phyloP scores from a whole-genome alignment of 1,140 invertebrate genomes.

The Spodoptera frugiperda region DNA sequence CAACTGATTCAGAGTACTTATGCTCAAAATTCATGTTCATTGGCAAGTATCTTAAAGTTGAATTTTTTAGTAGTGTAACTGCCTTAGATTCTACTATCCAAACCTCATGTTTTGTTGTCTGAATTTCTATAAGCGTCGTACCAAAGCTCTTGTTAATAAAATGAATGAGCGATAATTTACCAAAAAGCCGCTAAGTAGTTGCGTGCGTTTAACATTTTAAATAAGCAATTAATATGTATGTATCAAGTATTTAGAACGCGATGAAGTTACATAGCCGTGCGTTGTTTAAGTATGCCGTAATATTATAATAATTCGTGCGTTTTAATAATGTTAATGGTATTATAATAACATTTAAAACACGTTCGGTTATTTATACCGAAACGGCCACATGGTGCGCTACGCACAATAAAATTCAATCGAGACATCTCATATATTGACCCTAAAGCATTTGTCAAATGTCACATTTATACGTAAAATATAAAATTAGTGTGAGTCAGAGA shows the following conservation, averaged over 20 bases:
- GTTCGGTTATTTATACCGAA: background rate
- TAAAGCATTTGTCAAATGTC: slow-evolving; percentile 51
- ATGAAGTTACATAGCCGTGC: background rate
- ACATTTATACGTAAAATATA: slow-evolving; percentile 50
- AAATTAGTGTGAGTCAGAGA: slow-evolving; percentile 63
- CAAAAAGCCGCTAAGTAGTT: background rate
- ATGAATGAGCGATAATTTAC: background rate
- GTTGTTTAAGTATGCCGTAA: slow-evolving; percentile 5
- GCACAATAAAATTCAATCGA: background rate
- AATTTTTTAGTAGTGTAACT: no score
- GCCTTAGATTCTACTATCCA: no score
- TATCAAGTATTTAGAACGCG: slow-evolving; percentile 8
- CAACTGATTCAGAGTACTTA: no score
- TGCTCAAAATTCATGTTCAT: no score
- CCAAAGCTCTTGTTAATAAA: no score
- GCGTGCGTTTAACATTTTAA: slow-evolving; percentile 4
- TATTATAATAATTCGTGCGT: background rate
- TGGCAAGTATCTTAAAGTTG: no score
- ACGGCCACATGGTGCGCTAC: background rate
- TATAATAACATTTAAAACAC: slow-evolving; percentile 2
- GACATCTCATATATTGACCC: background rate
- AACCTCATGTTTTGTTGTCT: no score
- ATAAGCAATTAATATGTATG: slow-evolving; percentile 8
- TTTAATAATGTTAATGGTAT: background rate
- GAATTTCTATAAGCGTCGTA: no score